A percentile compares a stretch with the other conserved stretches of the same genome.
These are phyloP conservation scores for Himalopsyche kuldschensis DNA, from an alignment of 2,888 invertebrate species.

Conservation along the genomic window DNA sequence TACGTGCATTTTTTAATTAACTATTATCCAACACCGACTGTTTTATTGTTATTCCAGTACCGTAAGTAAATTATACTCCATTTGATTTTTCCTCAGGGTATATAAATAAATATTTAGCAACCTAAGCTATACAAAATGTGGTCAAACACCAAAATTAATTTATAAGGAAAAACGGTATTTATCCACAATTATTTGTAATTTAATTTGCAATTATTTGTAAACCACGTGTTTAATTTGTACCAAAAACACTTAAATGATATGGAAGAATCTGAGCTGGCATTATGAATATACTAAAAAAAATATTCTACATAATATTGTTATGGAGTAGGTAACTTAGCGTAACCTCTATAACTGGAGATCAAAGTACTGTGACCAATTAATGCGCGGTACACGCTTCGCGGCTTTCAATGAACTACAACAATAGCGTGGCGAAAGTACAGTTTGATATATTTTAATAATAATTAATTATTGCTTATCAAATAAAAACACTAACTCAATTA, in stretches of 20 bases:
- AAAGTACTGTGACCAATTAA: conserved; percentile 38
- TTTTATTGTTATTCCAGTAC: not conserved
- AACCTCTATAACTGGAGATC: conserved; percentile 32
- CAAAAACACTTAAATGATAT: not conserved
- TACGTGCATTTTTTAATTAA: not conserved
- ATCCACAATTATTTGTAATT: too few species aligned
- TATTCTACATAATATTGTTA: conserved; percentile 37
- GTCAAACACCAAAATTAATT: too few species aligned
- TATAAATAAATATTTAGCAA: too few species aligned
- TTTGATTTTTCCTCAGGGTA: not conserved
- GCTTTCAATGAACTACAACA: not conserved
- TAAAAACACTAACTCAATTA: too few species aligned
- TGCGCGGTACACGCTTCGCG: conserved; percentile 24
- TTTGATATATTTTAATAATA: not conserved
- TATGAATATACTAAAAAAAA: conserved; percentile 20
- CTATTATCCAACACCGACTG: not conserved
- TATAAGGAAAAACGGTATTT: too few species aligned
- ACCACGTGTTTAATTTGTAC: not conserved
- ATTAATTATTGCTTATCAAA: not conserved
- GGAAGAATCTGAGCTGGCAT: not conserved
- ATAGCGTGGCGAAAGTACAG: conserved; percentile 2
- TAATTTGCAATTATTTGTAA: not conserved
- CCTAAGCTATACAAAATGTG: too few species aligned
- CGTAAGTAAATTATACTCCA: not conserved
- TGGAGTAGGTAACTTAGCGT: conserved; percentile 6